phyloP scores from a whole-genome alignment of 2,888 invertebrate genomes.

The Aphidoletes aphidimyza region DNA sequence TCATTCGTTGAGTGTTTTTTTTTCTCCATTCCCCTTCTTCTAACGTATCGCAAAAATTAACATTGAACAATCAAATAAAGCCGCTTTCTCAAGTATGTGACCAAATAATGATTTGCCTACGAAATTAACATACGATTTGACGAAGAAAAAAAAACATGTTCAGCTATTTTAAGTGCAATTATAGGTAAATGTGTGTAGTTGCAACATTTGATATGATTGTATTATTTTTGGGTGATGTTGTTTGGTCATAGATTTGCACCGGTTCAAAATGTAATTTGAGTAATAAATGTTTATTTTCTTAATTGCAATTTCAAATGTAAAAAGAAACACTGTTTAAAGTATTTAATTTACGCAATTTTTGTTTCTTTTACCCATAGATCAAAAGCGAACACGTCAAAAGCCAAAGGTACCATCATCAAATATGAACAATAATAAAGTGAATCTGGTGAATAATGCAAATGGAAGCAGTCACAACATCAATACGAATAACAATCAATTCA shows the following conservation, averaged over 20 bases:
- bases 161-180: too few species aligned
- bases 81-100: neutral
- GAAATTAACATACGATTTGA: too few species aligned
- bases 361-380: neutral
- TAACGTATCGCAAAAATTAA: too few species aligned
- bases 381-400: conserved; percentile 10
- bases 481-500: conserved; percentile 7
- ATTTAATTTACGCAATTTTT: neutral
- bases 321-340: too few species aligned
- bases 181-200: too few species aligned
- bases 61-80: neutral
- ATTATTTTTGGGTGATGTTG: too few species aligned
- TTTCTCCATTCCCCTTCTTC: neutral
- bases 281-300: too few species aligned
- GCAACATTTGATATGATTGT: too few species aligned
- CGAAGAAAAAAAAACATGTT: too few species aligned
- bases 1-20: neutral
- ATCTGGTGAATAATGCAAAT: neutral
- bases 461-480: conserved; percentile 57
- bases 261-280: too few species aligned
- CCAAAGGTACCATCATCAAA: conserved; percentile 2
- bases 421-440: neutral
- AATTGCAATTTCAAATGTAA: too few species aligned
- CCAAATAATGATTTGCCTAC: neutral
- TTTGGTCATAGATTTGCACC: too few species aligned